Evolutionary conservation across 53 echinoderm and acorn worm genomes (phyloP), one percentile per base, ranked within the genome.

Genomic region (Patiria pectinifera): DNA sequence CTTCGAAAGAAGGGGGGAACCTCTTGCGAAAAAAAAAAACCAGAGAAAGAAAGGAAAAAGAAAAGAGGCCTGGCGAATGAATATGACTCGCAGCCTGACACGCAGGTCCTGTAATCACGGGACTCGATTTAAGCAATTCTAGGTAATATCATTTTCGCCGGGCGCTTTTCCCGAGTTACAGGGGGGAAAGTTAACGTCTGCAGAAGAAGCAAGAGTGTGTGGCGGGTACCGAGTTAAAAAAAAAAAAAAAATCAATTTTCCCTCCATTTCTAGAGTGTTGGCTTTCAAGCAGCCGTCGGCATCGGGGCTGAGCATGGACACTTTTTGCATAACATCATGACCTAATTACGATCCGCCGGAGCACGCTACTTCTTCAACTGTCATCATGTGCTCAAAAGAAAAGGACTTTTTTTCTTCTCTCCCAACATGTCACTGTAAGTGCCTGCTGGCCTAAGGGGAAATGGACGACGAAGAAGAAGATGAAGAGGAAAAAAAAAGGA

Each of bases 231-330:
- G 26, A 25, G 24, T 53, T 53, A 53, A 53, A 53, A 59, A 24
- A 63, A 80, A 60, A 35, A 35, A 35, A 89, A 90, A 90, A 90
- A 90, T 90, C 90, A 90, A 90, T 90, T 59, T 80, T 80, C 22
- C 63, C 80, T 90, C 90, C 90, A 90, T 90, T 90, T 90, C 66
- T 80, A 79, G 69, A 90, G 90, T 90, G 81, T 90, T 77, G 45
- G 90, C 90, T 90, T 90, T 80, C 90, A 90, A 47, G 45, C 48
- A 49, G 69, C 80, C 90, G 82, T 62, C 69, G 81, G 90, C 90
- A 26, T 19, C 24, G 35, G 89, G 10, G 84, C 26, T 11, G 4
- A 16, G 58, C 26, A 16, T 47, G 81, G 90, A 90, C 90, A 90
- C 90, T 90, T 81, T 90, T 60, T 81, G 81, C 81, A 90, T 90